Percentiles rank a stretch among this genome's conserved stretches.
These are phyloP conservation scores for Drosophila aff. DNA, from an alignment of 1,140 invertebrate genomes.

Conservation along the genomic window DNA sequence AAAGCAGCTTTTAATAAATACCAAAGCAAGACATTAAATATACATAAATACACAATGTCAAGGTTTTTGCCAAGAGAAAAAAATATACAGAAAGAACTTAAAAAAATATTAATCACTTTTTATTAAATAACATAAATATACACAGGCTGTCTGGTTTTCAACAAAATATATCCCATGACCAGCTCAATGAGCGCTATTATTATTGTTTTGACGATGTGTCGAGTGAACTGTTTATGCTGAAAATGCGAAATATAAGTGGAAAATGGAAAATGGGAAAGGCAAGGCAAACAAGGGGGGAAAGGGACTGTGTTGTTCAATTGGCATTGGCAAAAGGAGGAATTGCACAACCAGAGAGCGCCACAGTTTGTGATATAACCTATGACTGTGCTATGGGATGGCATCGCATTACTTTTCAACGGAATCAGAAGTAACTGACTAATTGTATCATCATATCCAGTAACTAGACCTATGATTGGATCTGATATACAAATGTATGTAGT, in stretches of 20 bases:
- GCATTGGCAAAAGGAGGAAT: constrained; percentile 22
- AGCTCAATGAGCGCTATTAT: constrained; percentile 11
- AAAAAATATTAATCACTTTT: neutral
- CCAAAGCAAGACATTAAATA: neutral
- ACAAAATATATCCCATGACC: constrained; percentile 8
- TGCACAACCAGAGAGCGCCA: constrained; percentile 23
- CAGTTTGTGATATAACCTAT: constrained; percentile 15
- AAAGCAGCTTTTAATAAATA: neutral
- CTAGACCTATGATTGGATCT: neutral
- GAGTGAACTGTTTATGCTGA: constrained; percentile 26
- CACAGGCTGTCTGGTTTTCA: neutral
- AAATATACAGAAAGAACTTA: neutral
- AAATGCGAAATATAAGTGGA: constrained; percentile 21
- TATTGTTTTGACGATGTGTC: constrained; percentile 10
- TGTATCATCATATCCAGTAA: neutral
- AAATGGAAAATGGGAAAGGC: constrained; percentile 17
- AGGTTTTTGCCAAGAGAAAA: neutral
- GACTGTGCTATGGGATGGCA: constrained; percentile 1
- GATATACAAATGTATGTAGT: neutral
- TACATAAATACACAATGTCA: neutral
- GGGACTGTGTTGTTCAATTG: constrained; percentile 5
- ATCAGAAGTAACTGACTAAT: constrained; percentile 7
- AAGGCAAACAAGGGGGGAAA: too few relatives aligned
- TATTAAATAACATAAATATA: neutral
- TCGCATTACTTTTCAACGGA: constrained; percentile 9